A percentile compares a stretch with the other conserved stretches of the same genome.
Evolutionary conservation across 2,797 vertebrate species (phyloP).

Genomic region (Aulostomus chinensis): DNA sequence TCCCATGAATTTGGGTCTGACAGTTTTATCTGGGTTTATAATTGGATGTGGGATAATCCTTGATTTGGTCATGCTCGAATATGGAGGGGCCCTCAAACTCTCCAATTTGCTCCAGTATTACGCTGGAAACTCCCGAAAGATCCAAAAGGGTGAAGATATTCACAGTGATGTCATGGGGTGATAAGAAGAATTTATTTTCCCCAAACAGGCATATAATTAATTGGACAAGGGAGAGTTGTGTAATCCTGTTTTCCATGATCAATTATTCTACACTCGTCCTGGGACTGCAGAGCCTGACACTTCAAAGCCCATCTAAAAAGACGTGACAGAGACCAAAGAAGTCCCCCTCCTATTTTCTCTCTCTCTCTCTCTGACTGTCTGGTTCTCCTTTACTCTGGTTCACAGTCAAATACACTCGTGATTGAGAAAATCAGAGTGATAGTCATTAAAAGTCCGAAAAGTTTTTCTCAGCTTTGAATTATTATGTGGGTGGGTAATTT

Average conservation of each 20-base stretch:
- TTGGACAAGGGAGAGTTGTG: conserved; percentile 54
- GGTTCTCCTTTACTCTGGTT: conserved; percentile 23
- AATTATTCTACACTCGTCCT: conserved; percentile 36
- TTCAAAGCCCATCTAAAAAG: conserved; percentile 44
- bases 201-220: conserved; percentile 70
- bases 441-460: conserved; percentile 67
- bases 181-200: conserved; percentile 53
- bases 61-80: conserved; percentile 19
- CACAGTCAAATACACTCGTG: conserved; percentile 27
- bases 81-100: conserved; percentile 8
- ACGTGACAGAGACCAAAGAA: conserved; percentile 30
- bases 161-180: conserved; percentile 26
- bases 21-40: no score
- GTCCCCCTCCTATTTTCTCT: background rate
- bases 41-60: conserved; percentile 42
- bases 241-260: conserved; percentile 64
- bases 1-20: no score
- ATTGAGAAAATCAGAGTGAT: conserved; percentile 48
- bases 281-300: conserved; percentile 26
- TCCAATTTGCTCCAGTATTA: conserved; percentile 22
- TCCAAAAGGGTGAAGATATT: conserved; percentile 31
- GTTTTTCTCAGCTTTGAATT: conserved; percentile 33
- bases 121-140: conserved; percentile 17
- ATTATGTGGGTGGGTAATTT: no score
- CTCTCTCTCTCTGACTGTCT: background rate